phyloP scores from a whole-genome alignment of 2,113 vertebrate genomes.

The Perognathus longimembris region DNA sequence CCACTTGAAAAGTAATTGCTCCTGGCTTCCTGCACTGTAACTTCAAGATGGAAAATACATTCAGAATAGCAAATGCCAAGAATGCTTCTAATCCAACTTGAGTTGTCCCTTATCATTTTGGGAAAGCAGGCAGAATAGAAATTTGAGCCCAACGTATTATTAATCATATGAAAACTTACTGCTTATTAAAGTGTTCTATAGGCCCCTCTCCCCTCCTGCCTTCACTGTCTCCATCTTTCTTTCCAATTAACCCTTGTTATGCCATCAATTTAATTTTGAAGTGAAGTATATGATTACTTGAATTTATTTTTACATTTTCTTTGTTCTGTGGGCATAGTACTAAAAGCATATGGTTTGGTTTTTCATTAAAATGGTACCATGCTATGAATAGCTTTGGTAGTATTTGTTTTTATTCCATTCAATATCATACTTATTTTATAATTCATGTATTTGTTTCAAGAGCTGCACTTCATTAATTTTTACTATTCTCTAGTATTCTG shows the following conservation, averaged over 20 bases:
- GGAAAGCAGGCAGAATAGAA: constrained; percentile 37
- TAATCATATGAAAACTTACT: constrained; percentile 38
- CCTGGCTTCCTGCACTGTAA: constrained; percentile 68
- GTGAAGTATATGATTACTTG: background rate
- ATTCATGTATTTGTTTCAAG: background rate
- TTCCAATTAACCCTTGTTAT: too few relatives aligned
- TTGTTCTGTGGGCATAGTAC: background rate
- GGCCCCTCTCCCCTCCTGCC: background rate
- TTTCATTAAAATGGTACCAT: background rate
- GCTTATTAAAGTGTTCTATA: background rate
- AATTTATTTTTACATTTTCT: background rate
- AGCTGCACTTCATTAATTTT: background rate
- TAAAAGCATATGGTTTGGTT: background rate
- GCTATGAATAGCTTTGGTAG: background rate
- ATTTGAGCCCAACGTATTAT: constrained; percentile 44
- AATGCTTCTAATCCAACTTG: constrained; percentile 69
- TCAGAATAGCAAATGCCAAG: constrained; percentile 73
- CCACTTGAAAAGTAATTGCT: constrained; percentile 80
- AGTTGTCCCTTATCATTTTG: constrained; percentile 53
- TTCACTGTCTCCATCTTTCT: too few relatives aligned
- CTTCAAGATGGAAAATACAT: constrained; percentile 77
- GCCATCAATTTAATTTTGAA: too few relatives aligned
- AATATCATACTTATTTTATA: constrained; percentile 13
- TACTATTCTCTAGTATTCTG: background rate
- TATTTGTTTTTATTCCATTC: background rate